These are phyloP conservation scores for Thinocorus orbignyianus DNA, from an alignment of 2,113 vertebrate genomes.

Conservation along the genomic window DNA sequence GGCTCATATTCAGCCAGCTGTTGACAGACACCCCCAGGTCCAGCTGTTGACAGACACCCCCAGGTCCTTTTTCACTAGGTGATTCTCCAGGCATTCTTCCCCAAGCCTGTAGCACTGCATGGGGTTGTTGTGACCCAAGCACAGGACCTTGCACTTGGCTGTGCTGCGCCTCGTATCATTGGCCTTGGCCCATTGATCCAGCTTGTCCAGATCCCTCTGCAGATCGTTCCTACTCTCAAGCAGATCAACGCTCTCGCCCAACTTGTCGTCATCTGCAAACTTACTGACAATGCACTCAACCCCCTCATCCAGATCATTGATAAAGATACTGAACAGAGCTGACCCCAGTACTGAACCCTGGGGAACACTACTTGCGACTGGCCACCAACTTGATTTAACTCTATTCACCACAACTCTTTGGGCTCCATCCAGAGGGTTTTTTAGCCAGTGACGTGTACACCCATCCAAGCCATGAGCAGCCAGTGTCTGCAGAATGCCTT, in stretches of 20 bases:
- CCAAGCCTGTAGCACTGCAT: neutral
- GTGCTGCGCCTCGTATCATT: neutral
- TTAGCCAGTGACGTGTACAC: no score
- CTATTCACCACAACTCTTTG: neutral
- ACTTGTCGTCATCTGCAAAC: neutral
- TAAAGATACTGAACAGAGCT: neutral
- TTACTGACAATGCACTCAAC: neutral
- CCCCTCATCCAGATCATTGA: neutral
- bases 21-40: neutral
- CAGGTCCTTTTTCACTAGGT: neutral
- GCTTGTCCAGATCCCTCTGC: neutral
- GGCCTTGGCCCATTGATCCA: neutral
- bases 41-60: neutral
- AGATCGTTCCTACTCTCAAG: neutral
- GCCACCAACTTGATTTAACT: neutral
- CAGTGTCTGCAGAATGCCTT: neutral
- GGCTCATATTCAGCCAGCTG: neutral
- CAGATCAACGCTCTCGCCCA: neutral
- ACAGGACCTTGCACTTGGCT: neutral
- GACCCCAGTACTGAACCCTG: neutral
- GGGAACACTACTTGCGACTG: neutral
- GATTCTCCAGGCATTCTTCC: neutral
- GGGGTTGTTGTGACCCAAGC: neutral
- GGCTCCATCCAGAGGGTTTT: neutral
- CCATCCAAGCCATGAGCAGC: neutral